Base-by-base conservation (phyloP, 1,140 invertebrate species). In the Nylanderia fulva region DNA sequence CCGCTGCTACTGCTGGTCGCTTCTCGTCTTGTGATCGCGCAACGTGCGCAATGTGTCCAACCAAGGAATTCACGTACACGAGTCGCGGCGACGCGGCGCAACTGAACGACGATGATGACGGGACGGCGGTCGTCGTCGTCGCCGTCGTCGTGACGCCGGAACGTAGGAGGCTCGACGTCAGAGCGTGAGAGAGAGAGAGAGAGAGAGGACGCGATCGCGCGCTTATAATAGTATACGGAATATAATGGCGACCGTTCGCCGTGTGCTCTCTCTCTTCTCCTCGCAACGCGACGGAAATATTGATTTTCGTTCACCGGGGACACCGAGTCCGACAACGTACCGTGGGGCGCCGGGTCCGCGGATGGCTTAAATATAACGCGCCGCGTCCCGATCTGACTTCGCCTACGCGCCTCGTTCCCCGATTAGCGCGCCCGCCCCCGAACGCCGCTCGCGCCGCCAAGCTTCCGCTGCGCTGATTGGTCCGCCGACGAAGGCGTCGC, bases 331-430 rank as follows among this genome's bases (percentile, higher is more conserved):
- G 66, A 82, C 52, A 42, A 29, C 11, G 63, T 82, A 58, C 36
- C 76, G 76, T 80, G 18, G 18, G 52, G 7, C 27, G 39, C 66
- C 77, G 66, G 39, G 27, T 58, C 77, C 66, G 64, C 64, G 33
- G 48, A 45, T n/a, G 27, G 77, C 77, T 82, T 64, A 80, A 48
- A 88, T 85, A 75, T 84, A 56, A 85, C 63, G 56, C 75, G 45
- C 71, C 83, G 82, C 84, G 89, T 36, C 45, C 13, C 56, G 75
- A 84, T 85, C 89, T 84, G 91, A 89, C 86, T 84, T 90, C 86
- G 90, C 88, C 76, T 66, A 58, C 77, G 77, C 77, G 77, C 77
- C 36, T 69, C 52, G 48, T 18, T 24, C 86, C 86, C 76, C 84
- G 84, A 86, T 89, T 86, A 87, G 33, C 61, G 83, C 61, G 54